Conservation (phyloP, 2,113 vertebrate species). For the Xenopus tropicalis region UCB_Xtro_10.0 CM004451.2:2655501-2656000, state of each 20-base stretch:
- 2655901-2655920: not conserved
- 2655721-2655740: not conserved
- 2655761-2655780: not conserved
- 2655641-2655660: too few species aligned
- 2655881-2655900: not conserved
- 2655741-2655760: conserved; percentile 6
- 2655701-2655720: not conserved
- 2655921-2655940: not conserved
- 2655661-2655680: too few species aligned
- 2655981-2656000: not conserved
- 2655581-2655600: too few species aligned
- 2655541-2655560: too few species aligned
- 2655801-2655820: not conserved
- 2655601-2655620: too few species aligned
- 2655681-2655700: not conserved
- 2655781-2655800: not conserved
- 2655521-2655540: not conserved
- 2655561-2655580: not conserved
- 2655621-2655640: too few species aligned
- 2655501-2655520: not conserved
- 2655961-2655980: conserved; percentile 3
- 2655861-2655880: not conserved
- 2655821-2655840: not conserved
- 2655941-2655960: not conserved
- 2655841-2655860: not conserved